Conservation (phyloP, 2,113 vertebrate genomes). For the Hypocryptadius cinnamomeus region DNA sequence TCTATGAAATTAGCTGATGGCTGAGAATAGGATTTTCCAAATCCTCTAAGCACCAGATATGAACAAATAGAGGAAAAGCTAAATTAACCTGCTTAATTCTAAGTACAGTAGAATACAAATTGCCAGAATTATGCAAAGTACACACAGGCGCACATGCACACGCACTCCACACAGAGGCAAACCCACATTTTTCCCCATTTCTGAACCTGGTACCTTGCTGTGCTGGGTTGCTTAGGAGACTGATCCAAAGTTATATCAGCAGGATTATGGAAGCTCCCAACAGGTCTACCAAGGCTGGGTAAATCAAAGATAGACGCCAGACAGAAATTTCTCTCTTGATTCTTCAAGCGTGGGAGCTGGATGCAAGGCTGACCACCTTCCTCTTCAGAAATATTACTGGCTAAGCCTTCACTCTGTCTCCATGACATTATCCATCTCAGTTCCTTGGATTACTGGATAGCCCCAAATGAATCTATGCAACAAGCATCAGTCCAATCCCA, state of each 20-base stretch:
- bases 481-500: background rate
- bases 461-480: background rate
- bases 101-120: background rate
- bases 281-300: background rate
- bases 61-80: slow-evolving; percentile 10
- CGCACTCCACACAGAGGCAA: background rate
- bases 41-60: slow-evolving; percentile 18
- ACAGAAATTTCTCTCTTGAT: background rate
- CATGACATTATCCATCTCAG: slow-evolving; percentile 29
- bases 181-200: background rate
- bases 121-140: background rate
- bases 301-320: background rate
- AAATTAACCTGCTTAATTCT: slow-evolving; percentile 33
- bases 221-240: background rate
- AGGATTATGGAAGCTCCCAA: background rate
- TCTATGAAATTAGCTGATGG: background rate
- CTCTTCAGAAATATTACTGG: background rate
- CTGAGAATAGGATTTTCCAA: slow-evolving; percentile 37
- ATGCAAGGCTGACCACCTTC: background rate
- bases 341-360: background rate
- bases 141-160: rapidly evolving
- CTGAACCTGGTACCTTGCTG: slow-evolving; percentile 7
- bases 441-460: background rate
- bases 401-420: slow-evolving; percentile 16
- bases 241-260: slow-evolving; percentile 2